phyloP scores from a whole-genome alignment of 2,888 invertebrate genomes.

The Diaperis boleti region DNA sequence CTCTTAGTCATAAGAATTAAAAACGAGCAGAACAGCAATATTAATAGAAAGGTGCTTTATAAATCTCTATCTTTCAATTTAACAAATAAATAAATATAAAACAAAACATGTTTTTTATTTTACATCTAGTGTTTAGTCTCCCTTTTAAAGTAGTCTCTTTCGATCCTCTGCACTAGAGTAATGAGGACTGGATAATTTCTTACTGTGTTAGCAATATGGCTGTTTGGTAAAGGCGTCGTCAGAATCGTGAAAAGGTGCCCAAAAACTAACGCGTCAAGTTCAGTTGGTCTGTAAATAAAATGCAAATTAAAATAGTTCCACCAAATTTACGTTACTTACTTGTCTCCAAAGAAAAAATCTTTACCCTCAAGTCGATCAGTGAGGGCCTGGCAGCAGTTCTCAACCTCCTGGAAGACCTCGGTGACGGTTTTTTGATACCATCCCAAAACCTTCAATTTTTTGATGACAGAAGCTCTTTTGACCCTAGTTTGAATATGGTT shows the following conservation, averaged over 20 bases:
- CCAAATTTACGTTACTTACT: conserved; percentile 70
- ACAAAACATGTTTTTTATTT: conserved; percentile 31
- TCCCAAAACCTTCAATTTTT: conserved; percentile 80
- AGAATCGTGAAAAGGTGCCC: conserved; percentile 97
- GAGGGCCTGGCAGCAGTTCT: conserved; percentile 89
- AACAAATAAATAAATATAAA: conserved; percentile 37
- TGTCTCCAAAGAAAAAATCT: conserved; percentile 84
- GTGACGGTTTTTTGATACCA: conserved; percentile 86
- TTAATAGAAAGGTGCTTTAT: conserved; percentile 43
- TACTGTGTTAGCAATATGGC: conserved; percentile 83
- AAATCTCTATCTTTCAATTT: conserved; percentile 31
- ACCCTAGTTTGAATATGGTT: conserved; percentile 83
- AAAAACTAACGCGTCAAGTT: conserved; percentile 95
- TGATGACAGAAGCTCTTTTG: conserved; percentile 78
- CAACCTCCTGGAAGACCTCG: conserved; percentile 82
- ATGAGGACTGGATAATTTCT: conserved; percentile 81
- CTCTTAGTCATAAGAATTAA: conserved; percentile 35
- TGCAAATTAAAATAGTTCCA: conserved; percentile 13
- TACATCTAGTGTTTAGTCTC: conserved; percentile 49
- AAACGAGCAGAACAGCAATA: conserved; percentile 30
- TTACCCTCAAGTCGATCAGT: conserved; percentile 85
- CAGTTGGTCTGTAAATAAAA: conserved; percentile 81
- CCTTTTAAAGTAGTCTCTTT: conserved; percentile 81
- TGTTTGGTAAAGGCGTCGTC: conserved; percentile 89
- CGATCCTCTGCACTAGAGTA: conserved; percentile 86